phyloP scores from a whole-genome alignment of 2,113 vertebrate species.

The Ictidomys tridecemlineatus region DNA sequence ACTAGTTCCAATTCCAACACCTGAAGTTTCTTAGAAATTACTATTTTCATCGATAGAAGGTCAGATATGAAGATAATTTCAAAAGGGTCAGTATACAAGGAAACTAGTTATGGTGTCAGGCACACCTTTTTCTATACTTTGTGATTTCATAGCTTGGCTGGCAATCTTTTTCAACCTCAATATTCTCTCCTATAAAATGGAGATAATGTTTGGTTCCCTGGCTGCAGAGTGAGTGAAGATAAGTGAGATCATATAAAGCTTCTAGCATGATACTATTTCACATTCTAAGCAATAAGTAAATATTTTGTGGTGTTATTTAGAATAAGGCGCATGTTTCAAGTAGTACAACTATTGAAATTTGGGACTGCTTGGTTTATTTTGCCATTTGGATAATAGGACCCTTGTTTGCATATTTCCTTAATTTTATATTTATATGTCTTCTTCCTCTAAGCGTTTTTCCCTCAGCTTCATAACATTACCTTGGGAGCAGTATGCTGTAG shows the following conservation, averaged over 20 bases:
- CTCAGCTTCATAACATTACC: conserved; percentile 11
- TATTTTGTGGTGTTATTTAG: conserved; percentile 1
- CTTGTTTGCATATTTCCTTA: conserved; percentile 68
- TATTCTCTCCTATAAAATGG: not conserved
- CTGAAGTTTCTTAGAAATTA: not conserved
- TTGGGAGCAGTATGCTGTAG: conserved; percentile 30
- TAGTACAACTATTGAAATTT: conserved; percentile 60
- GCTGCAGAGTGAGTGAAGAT: not conserved
- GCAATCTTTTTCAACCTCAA: not conserved
- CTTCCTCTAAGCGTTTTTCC: conserved; percentile 56
- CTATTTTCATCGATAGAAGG: not conserved
- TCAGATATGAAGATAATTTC: not conserved
- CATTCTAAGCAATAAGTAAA: conserved; percentile 26
- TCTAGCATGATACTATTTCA: not conserved
- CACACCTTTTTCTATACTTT: not conserved
- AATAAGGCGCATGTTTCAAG: conserved; percentile 37
- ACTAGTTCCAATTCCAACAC: not conserved
- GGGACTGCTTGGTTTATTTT: conserved; percentile 44
- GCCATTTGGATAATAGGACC: conserved; percentile 47
- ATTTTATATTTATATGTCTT: conserved; percentile 70
- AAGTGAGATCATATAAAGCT: not conserved
- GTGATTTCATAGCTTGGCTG: not conserved
- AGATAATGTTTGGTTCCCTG: not conserved
- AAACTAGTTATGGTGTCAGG: not conserved
- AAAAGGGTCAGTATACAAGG: not conserved